These are phyloP conservation scores for Ophioderma brevispina DNA, from an alignment of 35 echinoderm and acorn worm species.

Conservation along the genomic window DNA sequence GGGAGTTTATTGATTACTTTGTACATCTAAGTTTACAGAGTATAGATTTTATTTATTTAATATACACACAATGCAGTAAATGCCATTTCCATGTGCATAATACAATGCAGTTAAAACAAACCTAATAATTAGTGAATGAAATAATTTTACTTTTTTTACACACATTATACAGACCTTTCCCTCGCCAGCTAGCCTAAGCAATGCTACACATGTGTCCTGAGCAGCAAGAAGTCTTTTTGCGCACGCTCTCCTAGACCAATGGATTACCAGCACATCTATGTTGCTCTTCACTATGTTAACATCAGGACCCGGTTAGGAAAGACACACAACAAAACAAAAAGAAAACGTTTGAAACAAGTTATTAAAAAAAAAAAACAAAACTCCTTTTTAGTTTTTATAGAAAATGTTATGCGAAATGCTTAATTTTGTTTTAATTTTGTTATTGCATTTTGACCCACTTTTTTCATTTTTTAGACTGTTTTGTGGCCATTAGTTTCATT, in stretches of 20 bases:
- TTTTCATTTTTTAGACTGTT: too few relatives aligned
- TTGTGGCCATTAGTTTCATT: too few relatives aligned
- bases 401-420: too few relatives aligned
- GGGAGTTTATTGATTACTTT: too few relatives aligned
- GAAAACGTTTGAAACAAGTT: too few relatives aligned
- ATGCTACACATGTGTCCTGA: constrained; percentile 70
- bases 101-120: not conserved
- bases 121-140: not conserved
- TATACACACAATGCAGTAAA: not conserved
- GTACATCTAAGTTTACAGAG: not conserved
- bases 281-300: constrained; percentile 77
- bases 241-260: constrained; percentile 76
- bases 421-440: too few relatives aligned
- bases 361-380: too few relatives aligned
- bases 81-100: too few relatives aligned
- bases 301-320: constrained; percentile 84
- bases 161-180: constrained; percentile 64
- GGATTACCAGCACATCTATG: constrained; percentile 80
- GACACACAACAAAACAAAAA: too few relatives aligned
- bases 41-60: not conserved
- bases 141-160: not conserved
- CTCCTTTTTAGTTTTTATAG: too few relatives aligned
- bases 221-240: constrained; percentile 77
- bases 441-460: too few relatives aligned
- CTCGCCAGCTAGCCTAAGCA: constrained; percentile 66